Evolutionary conservation across 2,797 vertebrate species (phyloP), one percentile per base, ranked within the genome.

Genomic region (Borostomias antarcticus): DNA sequence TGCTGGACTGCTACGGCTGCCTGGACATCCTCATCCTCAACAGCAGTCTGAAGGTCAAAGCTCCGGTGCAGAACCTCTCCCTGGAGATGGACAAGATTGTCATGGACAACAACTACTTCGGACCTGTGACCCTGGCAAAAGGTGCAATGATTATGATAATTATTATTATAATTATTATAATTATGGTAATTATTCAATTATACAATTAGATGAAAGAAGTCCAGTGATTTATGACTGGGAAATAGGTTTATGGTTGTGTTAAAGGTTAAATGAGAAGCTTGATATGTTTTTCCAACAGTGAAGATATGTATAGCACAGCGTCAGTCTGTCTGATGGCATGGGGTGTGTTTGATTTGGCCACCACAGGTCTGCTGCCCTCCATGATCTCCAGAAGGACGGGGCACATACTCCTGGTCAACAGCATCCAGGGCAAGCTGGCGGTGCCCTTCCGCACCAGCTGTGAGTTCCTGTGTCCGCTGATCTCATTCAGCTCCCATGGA

Each of bases 31-130:
- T 98, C 33, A 90, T 98, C 82, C 91, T 96, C 78, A 98, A 98
- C 5, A 92, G 93, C 82, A 96, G 95, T 1, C 76, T 96, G 89
- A 98, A 97, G 82, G 85, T 96, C 69, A 96, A 94, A 75, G 96
- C 93, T 0, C 93, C 95, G 0, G 95, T 91, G 1, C 94, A 96
- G 72, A 93, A 79, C 64, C 82, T 96, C 62, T 94, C 96, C 13
- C 78, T 98, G 87, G 93, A 98, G 70, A 90, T 95, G 40, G 97
- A 98, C 86, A 95, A 92, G 82, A 88, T 93, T 25, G 91, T 98
- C 29, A 98, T 98, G 96, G 94, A 98, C 66, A 93, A 93, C 82
- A 98, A 98, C 80, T 98, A 97, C 84, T 98, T 98, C 66, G 96
- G 96, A 19, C 96, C 96, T 1, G 87, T 94, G 80, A 95, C 95